These are phyloP conservation scores for Zaprionus lachaisei DNA, from an alignment of 1,140 invertebrate species.

Conservation along the genomic window DNA sequence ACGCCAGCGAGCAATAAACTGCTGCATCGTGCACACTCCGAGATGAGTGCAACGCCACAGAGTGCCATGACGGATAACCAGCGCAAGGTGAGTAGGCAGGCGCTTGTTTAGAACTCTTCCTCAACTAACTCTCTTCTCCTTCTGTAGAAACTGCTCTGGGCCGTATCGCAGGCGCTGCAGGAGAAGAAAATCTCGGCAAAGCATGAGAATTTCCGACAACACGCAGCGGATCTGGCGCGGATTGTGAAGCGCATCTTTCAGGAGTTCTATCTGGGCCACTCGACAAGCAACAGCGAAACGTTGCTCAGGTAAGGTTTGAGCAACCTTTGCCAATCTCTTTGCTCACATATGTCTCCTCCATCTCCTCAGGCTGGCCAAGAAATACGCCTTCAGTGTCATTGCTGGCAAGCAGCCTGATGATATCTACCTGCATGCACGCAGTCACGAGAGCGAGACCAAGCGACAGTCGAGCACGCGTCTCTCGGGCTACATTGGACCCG, in stretches of 20 bases:
- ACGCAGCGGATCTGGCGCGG: constrained; percentile 86
- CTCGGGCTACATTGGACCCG: constrained; percentile 80
- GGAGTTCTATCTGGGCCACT: constrained; percentile 70
- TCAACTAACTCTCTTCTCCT: constrained; percentile 1
- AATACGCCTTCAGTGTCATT: constrained; percentile 86
- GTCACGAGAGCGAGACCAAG: constrained; percentile 68
- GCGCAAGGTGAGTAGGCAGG: constrained; percentile 58
- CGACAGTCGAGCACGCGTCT: constrained; percentile 60
- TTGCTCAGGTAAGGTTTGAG: constrained; percentile 74
- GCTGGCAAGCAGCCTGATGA: constrained; percentile 86
- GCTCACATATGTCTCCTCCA: not conserved
- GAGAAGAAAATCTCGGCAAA: constrained; percentile 86
- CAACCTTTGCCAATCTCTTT: not conserved
- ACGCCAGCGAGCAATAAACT: constrained; percentile 52
- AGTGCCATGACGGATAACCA: constrained; percentile 78
- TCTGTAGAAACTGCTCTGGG: constrained; percentile 88
- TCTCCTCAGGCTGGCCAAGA: constrained; percentile 85
- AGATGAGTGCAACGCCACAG: constrained; percentile 61
- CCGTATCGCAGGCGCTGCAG: constrained; percentile 87
- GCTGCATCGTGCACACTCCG: constrained; percentile 69
- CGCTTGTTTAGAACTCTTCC: too few species aligned
- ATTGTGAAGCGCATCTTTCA: constrained; percentile 84
- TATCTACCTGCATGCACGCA: constrained; percentile 83
- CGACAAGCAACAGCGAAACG: constrained; percentile 80
- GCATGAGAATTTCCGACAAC: constrained; percentile 87